Conservation (phyloP, 2,797 vertebrate species). For the Nyctibius grandis region DNA sequence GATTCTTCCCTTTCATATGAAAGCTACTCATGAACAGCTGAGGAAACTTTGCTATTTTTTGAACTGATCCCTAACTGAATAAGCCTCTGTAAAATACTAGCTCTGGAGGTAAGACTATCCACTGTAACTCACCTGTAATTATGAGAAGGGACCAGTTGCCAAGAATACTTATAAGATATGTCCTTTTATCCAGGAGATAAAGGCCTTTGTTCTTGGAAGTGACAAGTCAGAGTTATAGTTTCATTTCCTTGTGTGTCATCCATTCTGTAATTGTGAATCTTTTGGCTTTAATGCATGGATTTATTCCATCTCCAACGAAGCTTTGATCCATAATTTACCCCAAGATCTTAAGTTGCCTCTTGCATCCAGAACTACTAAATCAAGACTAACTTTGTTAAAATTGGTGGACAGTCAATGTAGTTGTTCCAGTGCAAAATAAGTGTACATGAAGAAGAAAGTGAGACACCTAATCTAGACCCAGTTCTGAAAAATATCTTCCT, state of each 20-base stretch:
- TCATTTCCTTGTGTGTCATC: slow-evolving; percentile 19
- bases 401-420: neutral
- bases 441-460: neutral
- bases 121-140: neutral
- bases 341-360: neutral
- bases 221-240: slow-evolving; percentile 28
- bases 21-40: neutral
- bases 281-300: neutral
- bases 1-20: neutral
- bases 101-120: neutral
- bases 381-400: neutral
- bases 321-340: slow-evolving; percentile 25
- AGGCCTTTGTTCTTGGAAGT: slow-evolving; percentile 13
- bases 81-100: neutral
- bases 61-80: neutral
- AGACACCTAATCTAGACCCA: neutral
- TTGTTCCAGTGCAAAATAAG: neutral
- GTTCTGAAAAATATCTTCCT: neutral
- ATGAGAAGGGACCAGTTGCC: neutral
- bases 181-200: slow-evolving; percentile 18
- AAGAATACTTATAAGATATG: neutral
- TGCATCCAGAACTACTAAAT: neutral
- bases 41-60: neutral
- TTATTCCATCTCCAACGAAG: neutral
- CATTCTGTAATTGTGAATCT: slow-evolving; percentile 8